Conservation (phyloP, 1,140 invertebrate species). For the Drosophila sucinea region DNA sequence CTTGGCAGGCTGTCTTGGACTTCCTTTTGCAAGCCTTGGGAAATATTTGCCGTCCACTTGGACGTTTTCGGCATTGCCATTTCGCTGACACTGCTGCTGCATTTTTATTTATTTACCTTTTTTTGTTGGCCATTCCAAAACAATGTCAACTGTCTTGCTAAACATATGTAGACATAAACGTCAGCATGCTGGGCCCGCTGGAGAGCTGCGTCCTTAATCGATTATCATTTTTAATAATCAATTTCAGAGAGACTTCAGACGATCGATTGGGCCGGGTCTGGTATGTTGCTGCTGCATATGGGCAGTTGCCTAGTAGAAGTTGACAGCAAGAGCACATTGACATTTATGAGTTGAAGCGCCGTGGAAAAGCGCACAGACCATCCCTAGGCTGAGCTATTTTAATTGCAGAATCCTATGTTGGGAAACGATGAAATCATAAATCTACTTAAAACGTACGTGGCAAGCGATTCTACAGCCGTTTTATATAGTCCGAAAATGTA, state of each 20-base stretch:
- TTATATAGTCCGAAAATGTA: not conserved
- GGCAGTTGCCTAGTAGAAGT: conserved; percentile 28
- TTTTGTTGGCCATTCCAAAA: conserved; percentile 64
- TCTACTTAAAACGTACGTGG: conserved; percentile 19
- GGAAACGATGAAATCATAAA: conserved; percentile 52
- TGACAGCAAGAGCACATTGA: conserved; percentile 47
- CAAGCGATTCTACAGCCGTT: conserved; percentile 14
- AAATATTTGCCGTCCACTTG: conserved; percentile 51
- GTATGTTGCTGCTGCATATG: conserved; percentile 44
- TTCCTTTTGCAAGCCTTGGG: conserved; percentile 60
- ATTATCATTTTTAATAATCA: conserved; percentile 83
- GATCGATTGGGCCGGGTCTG: conserved; percentile 16
- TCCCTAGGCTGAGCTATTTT: conserved; percentile 43
- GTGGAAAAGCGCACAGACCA: not conserved
- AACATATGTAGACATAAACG: conserved; percentile 83
- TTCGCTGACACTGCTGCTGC: conserved; percentile 6
- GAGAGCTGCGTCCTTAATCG: conserved; percentile 65
- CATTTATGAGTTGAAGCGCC: conserved; percentile 56
- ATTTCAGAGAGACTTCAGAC: conserved; percentile 51
- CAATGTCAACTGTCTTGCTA: conserved; percentile 82
- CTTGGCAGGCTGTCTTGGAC: conserved; percentile 24
- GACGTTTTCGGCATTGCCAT: conserved; percentile 57
- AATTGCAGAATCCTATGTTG: conserved; percentile 49
- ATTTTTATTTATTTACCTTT: conserved; percentile 51
- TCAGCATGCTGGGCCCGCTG: conserved; percentile 48